Evolutionary conservation across 2,888 invertebrate genomes (phyloP).

Genomic region (Caenorhabditis zanzibari): DNA sequence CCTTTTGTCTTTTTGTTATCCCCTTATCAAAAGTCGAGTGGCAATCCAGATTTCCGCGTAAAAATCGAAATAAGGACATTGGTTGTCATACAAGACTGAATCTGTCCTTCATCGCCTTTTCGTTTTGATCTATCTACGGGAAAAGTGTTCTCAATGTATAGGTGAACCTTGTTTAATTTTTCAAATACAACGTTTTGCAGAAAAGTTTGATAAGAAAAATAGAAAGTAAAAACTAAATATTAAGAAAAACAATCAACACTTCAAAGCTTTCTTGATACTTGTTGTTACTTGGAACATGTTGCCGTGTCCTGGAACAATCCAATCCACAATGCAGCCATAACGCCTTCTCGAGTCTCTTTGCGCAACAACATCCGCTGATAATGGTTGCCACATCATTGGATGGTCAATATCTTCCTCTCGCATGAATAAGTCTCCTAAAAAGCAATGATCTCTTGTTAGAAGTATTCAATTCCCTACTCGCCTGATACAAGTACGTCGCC

Average conservation of each 20-base stretch:
- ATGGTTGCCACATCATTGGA: slow-evolving; percentile 81
- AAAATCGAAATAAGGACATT: slow-evolving; percentile 50
- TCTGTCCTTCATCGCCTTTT: slow-evolving; percentile 11
- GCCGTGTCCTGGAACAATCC: slow-evolving; percentile 81
- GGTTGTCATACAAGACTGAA: slow-evolving; percentile 10
- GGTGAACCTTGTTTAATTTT: too few species aligned
- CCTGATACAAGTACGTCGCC: slow-evolving; percentile 80
- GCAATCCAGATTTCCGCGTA: slow-evolving; percentile 57
- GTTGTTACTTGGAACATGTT: slow-evolving; percentile 69
- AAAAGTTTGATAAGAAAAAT: not conserved
- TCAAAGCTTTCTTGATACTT: slow-evolving; percentile 57
- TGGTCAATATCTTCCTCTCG: slow-evolving; percentile 79
- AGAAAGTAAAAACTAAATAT: not conserved
- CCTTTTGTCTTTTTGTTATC: slow-evolving; percentile 37
- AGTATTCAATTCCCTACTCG: slow-evolving; percentile 25
- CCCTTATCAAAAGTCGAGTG: slow-evolving; percentile 56
- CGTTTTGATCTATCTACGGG: not conserved
- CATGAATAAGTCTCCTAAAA: slow-evolving; percentile 75
- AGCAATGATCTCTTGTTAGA: slow-evolving; percentile 15
- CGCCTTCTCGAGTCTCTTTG: slow-evolving; percentile 69
- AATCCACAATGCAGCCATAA: slow-evolving; percentile 72
- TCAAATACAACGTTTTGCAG: too few species aligned
- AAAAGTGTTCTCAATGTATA: slow-evolving; percentile 30
- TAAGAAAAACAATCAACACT: slow-evolving; percentile 65
- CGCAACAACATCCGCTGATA: slow-evolving; percentile 75